Conservation (phyloP, 2,113 vertebrate genomes). For the Australoheros scitulus region DNA sequence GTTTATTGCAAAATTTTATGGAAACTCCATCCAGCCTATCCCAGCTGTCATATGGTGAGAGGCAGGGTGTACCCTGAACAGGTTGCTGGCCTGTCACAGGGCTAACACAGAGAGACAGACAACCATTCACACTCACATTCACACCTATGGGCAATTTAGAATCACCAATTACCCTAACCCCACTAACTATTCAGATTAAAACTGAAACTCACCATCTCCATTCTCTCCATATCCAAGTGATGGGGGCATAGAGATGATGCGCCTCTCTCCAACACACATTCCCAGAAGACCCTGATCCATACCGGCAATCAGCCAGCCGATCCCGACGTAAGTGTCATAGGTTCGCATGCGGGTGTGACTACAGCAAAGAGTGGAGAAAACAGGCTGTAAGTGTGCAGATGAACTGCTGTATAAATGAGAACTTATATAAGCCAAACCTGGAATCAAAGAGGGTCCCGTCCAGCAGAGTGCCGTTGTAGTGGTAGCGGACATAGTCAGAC, state of each 20-base stretch:
- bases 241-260: constrained; percentile 92
- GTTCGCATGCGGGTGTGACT: constrained; percentile 96
- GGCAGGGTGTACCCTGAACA: neutral
- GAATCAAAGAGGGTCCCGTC: constrained; percentile 98
- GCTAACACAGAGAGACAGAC: too few species aligned
- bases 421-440: constrained; percentile 78
- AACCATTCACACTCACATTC: too few species aligned
- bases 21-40: too few species aligned
- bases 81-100: neutral
- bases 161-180: too few species aligned
- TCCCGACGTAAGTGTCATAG: constrained; percentile 96
- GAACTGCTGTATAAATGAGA: neutral
- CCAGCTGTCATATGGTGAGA: neutral
- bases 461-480: constrained; percentile 95
- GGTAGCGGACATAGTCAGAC: constrained; percentile 95
- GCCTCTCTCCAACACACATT: constrained; percentile 95
- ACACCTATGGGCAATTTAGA: too few species aligned
- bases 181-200: neutral
- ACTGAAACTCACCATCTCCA: constrained; percentile 86
- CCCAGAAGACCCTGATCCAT: constrained; percentile 98
- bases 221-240: constrained; percentile 94
- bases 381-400: neutral
- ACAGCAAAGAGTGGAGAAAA: neutral
- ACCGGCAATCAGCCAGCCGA: constrained; percentile 97
- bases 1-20: too few species aligned